Evolutionary conservation across 1,140 invertebrate genomes (phyloP), one percentile per base, ranked within the genome.

Genomic region (Zaprionus tsacasi): DNA sequence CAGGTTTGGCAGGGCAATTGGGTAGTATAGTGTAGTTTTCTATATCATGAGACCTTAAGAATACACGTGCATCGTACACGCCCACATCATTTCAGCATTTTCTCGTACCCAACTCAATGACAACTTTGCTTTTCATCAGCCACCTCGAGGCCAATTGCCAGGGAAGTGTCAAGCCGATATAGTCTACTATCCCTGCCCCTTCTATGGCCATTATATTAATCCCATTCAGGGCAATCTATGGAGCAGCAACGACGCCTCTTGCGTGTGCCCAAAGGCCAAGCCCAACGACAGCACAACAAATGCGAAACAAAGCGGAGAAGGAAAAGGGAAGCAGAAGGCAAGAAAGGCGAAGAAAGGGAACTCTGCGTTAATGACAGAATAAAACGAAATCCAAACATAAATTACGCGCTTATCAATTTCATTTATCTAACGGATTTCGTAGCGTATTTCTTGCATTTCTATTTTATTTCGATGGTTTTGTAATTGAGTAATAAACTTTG

Each of bases 311-410:
- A 48, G 6, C 6, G 17, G 11, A 21, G 21, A 21, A 21, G 1
- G 21, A 21, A 21, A 21, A 2, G 21, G 21, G 21, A 21, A 21
- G 21, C 21, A 21, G 12, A 10, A 36, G 33, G 11, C 50, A 38
- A 6, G 3, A 30, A 30, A 30, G 17, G 45, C 21, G 15, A 40
- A n/a, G 11, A 11, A 30, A 30, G 79, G 82, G 78, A 87, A 87
- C 71, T 70, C 66, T 65, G 81, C 83, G 88, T 91, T 91, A 91
- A 91, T 91, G 88, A 91, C 83, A 85, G 79, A 79, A 91, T 91
- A 91, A 91, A 91, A 91, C 88, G 88, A 88, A 91, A 91, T 91
- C 88, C 83, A 91, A 91, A 91, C 88, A 91, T 91, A 91, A 91
- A 91, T 91, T 91, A 88, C 81, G 73, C 88, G 82, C 88, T 91